phyloP scores from a whole-genome alignment of 2,113 vertebrate genomes.

The Myrmecobius fasciatus region DNA sequence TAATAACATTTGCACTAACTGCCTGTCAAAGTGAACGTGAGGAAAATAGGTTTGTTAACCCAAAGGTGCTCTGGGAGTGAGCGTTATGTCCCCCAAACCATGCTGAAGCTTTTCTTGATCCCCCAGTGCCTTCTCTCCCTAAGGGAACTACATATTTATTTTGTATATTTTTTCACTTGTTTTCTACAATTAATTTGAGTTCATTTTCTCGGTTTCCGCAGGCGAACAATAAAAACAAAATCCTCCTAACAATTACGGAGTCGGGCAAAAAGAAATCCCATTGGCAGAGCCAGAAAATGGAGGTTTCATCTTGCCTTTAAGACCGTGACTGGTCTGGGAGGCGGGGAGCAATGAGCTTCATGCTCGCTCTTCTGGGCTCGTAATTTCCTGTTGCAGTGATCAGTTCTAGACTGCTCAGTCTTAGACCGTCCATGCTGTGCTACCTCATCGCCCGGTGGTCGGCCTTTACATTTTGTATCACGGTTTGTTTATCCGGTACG shows the following conservation, averaged over 20 bases:
- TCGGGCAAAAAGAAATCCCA: background rate
- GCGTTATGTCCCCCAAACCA: background rate
- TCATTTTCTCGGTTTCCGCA: background rate
- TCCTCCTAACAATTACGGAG: background rate
- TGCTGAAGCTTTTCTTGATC: too few species aligned
- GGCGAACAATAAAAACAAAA: background rate
- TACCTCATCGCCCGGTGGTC: background rate
- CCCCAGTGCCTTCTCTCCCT: background rate
- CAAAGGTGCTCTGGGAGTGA: background rate
- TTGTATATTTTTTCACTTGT: background rate
- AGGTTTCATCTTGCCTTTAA: too few species aligned
- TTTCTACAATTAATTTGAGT: background rate
- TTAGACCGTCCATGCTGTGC: background rate
- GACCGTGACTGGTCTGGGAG: background rate
- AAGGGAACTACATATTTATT: background rate
- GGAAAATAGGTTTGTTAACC: background rate
- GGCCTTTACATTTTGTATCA: too few species aligned
- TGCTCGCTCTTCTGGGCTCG: rapidly evolving
- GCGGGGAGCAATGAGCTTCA: background rate
- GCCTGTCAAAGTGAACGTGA: background rate
- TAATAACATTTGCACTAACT: too few species aligned
- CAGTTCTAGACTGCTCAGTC: too few species aligned
- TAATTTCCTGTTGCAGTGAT: background rate
- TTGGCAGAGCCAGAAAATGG: background rate
- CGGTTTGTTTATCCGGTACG: too few species aligned